Conservation (phyloP, 2,797 vertebrate genomes). For the Poecilia gillii region DNA sequence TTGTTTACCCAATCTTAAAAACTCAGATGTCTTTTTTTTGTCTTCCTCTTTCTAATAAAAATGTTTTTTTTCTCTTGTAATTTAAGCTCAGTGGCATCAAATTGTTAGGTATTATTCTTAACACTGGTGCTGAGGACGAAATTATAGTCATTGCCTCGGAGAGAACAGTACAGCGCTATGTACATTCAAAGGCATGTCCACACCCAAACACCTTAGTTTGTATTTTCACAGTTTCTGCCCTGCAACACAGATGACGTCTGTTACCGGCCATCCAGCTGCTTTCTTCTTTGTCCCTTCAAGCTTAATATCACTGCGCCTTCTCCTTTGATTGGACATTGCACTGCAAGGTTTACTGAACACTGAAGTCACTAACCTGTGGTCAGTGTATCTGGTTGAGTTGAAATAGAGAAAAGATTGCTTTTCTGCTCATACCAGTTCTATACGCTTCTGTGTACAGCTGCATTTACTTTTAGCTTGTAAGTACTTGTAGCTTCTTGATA, state of each 20-base stretch:
- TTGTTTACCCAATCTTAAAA: not conserved
- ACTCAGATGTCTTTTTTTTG: not conserved
- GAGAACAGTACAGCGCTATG: not conserved
- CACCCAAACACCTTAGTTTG: not conserved
- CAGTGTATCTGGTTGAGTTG: slow-evolving; percentile 20
- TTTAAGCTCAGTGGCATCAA: not conserved
- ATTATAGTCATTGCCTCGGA: not conserved
- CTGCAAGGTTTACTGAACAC: slow-evolving; percentile 30
- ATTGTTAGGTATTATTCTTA: slow-evolving; percentile 12
- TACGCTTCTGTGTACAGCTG: not conserved
- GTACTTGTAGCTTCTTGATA: not conserved
- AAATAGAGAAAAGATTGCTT: slow-evolving; percentile 8
- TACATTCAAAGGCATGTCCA: slow-evolving; percentile 20
- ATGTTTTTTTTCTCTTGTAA: not conserved
- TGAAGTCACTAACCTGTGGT: slow-evolving; percentile 21
- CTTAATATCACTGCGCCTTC: slow-evolving; percentile 23
- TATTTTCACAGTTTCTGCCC: slow-evolving; percentile 3
- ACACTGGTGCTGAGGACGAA: slow-evolving; percentile 8
- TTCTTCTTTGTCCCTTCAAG: slow-evolving; percentile 21
- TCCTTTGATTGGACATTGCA: slow-evolving; percentile 35
- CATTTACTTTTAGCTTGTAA: slow-evolving; percentile 3
- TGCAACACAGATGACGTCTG: not conserved
- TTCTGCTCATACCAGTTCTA: not conserved
- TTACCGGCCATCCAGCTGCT: not conserved
- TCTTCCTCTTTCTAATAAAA: not conserved